Percentiles rank a stretch among this genome's conserved stretches.
These are phyloP conservation scores for Neodiprion lecontei DNA, from an alignment of 1,140 invertebrate genomes.

Conservation along the genomic window DNA sequence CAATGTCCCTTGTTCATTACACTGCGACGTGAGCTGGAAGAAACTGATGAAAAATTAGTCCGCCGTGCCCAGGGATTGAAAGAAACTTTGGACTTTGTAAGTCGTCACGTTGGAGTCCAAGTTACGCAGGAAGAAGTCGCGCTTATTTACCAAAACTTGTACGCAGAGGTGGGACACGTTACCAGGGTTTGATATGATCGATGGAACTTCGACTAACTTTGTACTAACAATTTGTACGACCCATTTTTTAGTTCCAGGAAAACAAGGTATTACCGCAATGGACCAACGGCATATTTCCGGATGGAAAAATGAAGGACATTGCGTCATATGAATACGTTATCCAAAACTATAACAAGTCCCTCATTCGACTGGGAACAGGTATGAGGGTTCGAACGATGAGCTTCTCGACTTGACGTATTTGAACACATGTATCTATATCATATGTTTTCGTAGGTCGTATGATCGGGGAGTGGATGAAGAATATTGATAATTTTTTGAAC, in stretches of 20 bases:
- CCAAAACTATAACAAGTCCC: slow-evolving; percentile 52
- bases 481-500: slow-evolving; percentile 20
- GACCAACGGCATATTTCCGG: slow-evolving; percentile 18
- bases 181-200: no score
- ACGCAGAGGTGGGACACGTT: no score
- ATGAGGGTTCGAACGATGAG: slow-evolving; percentile 13
- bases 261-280: slow-evolving; percentile 12
- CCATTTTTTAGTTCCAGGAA: no score
- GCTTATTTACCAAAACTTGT: slow-evolving; percentile 13
- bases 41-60: not conserved
- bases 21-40: not conserved
- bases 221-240: no score
- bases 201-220: no score
- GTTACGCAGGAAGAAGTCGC: not conserved
- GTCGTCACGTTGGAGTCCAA: slow-evolving; percentile 17
- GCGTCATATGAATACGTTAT: slow-evolving; percentile 59
- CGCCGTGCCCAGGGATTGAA: slow-evolving; percentile 8
- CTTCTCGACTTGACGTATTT: not conserved
- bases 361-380: slow-evolving; percentile 55
- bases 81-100: slow-evolving; percentile 5
- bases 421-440: not conserved
- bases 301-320: slow-evolving; percentile 53
- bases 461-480: slow-evolving; percentile 24
- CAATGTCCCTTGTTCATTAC: not conserved
- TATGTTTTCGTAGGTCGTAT: slow-evolving; percentile 17